A percentile compares a stretch with the other conserved stretches of the same genome.
Conservation (phyloP, 2,888 invertebrate species). For the Melinaea marsaeus region DNA sequence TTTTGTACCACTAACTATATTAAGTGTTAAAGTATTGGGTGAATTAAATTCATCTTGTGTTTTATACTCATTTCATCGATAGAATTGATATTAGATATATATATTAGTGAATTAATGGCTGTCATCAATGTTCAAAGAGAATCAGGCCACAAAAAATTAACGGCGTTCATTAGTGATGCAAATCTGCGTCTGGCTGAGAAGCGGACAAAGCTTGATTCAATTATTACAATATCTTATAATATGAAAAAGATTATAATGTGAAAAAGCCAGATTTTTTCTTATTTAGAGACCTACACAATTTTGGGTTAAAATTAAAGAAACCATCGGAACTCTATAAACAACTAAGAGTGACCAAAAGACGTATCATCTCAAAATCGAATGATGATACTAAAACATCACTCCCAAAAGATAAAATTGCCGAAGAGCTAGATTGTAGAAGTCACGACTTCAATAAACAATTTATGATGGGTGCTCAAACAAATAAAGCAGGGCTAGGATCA, state of each 20-base stretch:
- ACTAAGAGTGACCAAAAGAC: no score
- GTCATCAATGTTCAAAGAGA: neutral
- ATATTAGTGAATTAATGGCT: neutral
- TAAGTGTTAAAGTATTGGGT: conserved; percentile 2
- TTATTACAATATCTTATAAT: conserved; percentile 54
- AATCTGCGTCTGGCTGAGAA: conserved; percentile 42
- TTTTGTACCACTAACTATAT: conserved; percentile 14
- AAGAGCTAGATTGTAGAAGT: neutral
- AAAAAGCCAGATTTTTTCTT: no score
- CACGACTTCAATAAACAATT: neutral
- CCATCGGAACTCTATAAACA: no score
- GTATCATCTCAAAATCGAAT: no score
- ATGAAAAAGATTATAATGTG: conserved; percentile 41
- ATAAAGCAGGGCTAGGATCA: no score
- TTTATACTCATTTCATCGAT: no score
- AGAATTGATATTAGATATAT: no score
- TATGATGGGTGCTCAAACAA: no score
- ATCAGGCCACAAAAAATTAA: conserved; percentile 46
- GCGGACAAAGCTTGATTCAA: conserved; percentile 44
- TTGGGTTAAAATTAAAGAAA: neutral
- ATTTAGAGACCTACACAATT: no score
- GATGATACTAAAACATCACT: no score
- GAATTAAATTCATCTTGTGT: conserved; percentile 1
- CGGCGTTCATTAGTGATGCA: conserved; percentile 60
- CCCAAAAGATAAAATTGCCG: neutral